These are phyloP conservation scores for Astur gentilis DNA, from an alignment of 2,113 vertebrate genomes.

Conservation along the genomic window DNA sequence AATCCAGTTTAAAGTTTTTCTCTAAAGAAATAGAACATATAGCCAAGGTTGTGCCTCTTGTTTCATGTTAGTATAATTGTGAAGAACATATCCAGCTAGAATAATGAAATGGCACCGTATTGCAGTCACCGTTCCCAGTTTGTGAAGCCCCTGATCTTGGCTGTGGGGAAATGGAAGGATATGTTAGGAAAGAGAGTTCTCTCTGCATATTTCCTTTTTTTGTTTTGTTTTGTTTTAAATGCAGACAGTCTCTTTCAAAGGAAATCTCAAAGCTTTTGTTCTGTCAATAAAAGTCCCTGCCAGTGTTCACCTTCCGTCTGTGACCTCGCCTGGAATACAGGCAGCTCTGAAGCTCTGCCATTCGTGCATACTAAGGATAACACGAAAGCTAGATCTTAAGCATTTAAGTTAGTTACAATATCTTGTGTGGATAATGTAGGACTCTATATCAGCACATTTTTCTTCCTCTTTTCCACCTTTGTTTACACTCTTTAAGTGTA, in stretches of 20 bases:
- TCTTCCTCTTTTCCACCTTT: neutral
- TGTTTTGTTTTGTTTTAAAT: neutral
- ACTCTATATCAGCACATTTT: neutral
- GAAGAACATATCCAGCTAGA: neutral
- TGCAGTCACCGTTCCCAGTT: neutral
- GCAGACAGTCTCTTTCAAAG: neutral
- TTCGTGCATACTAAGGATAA: neutral
- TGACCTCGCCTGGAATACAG: neutral
- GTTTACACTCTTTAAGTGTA: neutral
- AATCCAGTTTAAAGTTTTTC: neutral
- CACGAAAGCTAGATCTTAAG: neutral
- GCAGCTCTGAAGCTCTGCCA: conserved; percentile 8
- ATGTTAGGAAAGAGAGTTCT: neutral
- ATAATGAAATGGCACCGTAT: neutral
- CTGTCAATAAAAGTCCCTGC: neutral
- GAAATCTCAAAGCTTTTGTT: neutral
- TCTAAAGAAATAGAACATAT: neutral
- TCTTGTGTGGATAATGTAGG: neutral
- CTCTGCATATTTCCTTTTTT: neutral
- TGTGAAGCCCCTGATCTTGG: neutral
- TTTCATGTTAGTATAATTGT: neutral
- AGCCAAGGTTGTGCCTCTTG: neutral
- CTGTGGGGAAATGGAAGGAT: neutral
- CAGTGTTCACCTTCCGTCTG: neutral
- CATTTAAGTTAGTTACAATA: neutral